Evolutionary conservation across 2,113 vertebrate genomes (phyloP).

Genomic region (Alethe castanea): DNA sequence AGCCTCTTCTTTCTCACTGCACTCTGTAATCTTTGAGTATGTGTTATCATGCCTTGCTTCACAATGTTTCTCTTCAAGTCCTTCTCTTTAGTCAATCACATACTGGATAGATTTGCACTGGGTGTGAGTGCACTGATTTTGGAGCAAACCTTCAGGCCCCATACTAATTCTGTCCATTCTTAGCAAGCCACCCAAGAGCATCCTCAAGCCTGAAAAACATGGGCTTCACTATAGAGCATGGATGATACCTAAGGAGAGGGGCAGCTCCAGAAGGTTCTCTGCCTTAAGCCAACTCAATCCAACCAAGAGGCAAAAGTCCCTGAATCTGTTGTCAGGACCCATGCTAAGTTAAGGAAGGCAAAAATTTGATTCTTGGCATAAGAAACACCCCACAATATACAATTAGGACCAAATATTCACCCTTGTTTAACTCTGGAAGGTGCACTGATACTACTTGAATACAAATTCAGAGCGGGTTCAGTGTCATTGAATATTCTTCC

Average conservation of each 20-base stretch:
- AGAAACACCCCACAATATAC: fast-evolving
- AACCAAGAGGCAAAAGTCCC: neutral
- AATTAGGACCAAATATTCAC: neutral
- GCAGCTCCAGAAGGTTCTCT: neutral
- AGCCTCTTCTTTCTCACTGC: neutral
- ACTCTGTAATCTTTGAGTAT: neutral
- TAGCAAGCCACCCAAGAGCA: neutral
- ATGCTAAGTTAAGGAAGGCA: neutral
- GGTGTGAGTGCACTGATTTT: neutral
- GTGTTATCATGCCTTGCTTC: fast-evolving
- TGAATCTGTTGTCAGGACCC: neutral
- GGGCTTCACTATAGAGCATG: neutral
- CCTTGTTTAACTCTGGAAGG: neutral
- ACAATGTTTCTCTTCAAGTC: neutral
- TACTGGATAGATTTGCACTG: neutral
- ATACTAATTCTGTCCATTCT: neutral
- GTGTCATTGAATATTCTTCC: neutral
- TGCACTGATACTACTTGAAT: neutral
- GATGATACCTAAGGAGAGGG: neutral
- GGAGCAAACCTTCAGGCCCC: neutral
- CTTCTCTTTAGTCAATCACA: neutral
- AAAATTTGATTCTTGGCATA: neutral
- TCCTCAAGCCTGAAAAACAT: neutral
- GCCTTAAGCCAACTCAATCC: neutral
- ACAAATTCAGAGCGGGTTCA: neutral